A percentile compares a stretch with the other conserved stretches of the same genome.
Conservation (phyloP, 2,888 invertebrate genomes). For the Meliscaeva auricollis region DNA sequence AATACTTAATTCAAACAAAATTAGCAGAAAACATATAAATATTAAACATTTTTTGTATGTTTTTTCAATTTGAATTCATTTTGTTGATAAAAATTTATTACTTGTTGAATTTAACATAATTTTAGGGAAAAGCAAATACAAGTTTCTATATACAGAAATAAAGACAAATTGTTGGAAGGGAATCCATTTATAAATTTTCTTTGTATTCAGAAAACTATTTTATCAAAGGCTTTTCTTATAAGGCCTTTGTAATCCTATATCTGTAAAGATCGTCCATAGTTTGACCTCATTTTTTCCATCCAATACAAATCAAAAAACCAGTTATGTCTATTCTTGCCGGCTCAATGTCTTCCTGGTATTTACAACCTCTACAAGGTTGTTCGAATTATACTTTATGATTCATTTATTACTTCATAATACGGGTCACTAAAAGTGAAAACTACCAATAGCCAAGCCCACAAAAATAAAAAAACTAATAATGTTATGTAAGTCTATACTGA, state of each 20-base stretch:
- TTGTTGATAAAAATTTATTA: too few species aligned
- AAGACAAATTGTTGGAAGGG: too few species aligned
- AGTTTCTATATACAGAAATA: too few species aligned
- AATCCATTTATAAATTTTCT: neutral
- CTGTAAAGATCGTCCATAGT: neutral
- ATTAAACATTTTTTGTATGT: too few species aligned
- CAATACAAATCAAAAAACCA: constrained; percentile 38
- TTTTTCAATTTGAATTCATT: too few species aligned
- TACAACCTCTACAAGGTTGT: constrained; percentile 64
- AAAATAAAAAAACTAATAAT: constrained; percentile 25
- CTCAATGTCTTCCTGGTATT: constrained; percentile 57
- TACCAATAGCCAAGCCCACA: constrained; percentile 29
- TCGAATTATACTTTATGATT: constrained; percentile 44
- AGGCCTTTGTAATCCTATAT: neutral
- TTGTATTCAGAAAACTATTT: neutral
- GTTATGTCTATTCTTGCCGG: constrained; percentile 33
- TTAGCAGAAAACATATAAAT: too few species aligned
- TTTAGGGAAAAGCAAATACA: too few species aligned
- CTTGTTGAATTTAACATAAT: too few species aligned
- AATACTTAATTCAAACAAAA: too few species aligned
- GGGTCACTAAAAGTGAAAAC: constrained; percentile 72
- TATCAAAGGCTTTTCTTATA: neutral
- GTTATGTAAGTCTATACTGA: constrained; percentile 59
- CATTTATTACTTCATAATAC: constrained; percentile 10
- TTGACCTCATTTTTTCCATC: constrained; percentile 33